phyloP scores from a whole-genome alignment of 2,888 invertebrate species.

The Caenorhabditis angaria region DNA sequence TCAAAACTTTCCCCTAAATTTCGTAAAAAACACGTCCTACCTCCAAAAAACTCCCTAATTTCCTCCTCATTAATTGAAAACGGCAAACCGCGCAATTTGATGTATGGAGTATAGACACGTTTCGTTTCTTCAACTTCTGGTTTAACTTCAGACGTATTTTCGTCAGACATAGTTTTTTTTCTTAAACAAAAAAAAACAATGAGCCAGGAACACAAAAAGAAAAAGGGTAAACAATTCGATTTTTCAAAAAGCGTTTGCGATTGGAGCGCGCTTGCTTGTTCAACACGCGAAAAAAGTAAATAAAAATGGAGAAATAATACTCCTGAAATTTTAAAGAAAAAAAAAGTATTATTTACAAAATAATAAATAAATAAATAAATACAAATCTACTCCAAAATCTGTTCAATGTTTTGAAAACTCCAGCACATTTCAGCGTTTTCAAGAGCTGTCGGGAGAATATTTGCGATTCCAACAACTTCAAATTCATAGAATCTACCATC shows the following conservation, averaged over 20 bases:
- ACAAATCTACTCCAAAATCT: no score
- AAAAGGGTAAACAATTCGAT: background rate
- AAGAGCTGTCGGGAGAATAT: no score
- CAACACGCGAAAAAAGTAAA: background rate
- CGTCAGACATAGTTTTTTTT: background rate
- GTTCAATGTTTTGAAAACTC: no score
- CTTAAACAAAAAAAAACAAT: background rate
- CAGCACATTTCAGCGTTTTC: no score
- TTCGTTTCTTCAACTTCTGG: background rate
- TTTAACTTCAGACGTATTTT: background rate
- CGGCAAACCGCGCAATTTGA: conserved; percentile 63
- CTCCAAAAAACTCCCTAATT: conserved; percentile 57
- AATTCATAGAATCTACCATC: no score
- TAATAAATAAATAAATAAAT: no score
- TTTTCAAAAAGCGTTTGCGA: background rate
- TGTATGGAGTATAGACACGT: background rate
- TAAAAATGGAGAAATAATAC: background rate
- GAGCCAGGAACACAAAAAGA: background rate
- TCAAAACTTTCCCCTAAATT: background rate
- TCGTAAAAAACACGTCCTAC: conserved; percentile 23
- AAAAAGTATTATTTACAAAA: no score
- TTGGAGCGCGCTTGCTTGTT: background rate
- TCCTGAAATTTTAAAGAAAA: no score
- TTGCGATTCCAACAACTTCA: no score
- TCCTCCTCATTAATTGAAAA: conserved; percentile 58